These are phyloP conservation scores for Dysidea cf. avara DNA, from an alignment of 37 sponge, comb jelly and placozoan species.

Conservation along the genomic window DNA sequence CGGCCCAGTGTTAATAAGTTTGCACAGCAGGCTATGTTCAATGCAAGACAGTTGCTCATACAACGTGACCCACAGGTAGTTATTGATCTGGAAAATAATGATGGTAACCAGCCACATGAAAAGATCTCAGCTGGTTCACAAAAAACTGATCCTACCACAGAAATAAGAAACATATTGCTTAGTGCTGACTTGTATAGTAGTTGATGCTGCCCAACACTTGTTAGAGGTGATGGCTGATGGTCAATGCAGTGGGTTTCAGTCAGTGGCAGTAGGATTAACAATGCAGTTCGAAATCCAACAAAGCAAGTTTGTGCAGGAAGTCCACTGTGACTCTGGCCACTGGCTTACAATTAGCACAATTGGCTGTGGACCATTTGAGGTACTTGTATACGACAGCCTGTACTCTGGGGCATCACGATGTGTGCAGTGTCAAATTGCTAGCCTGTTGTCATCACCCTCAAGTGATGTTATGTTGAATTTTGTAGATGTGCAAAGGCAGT, in stretches of 20 bases:
- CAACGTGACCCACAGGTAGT: too few relatives aligned
- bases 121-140: too few relatives aligned
- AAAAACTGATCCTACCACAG: too few relatives aligned
- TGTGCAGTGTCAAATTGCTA: constrained; percentile 9
- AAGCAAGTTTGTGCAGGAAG: constrained; percentile 9
- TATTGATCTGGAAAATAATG: too few relatives aligned
- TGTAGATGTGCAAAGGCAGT: constrained; percentile 37
- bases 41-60: too few relatives aligned
- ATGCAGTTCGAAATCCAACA: constrained; percentile 25
- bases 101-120: too few relatives aligned
- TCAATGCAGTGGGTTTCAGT: constrained; percentile 31
- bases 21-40: too few relatives aligned
- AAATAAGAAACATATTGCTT: background rate
- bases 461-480: constrained; percentile 15
- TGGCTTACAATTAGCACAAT: constrained; percentile 19
- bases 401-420: constrained; percentile 4
- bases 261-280: constrained; percentile 19
- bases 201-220: constrained; percentile 28
- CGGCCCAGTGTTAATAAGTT: too few relatives aligned
- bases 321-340: constrained; percentile 17
- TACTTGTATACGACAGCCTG: constrained; percentile 18
- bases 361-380: constrained; percentile 1
- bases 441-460: constrained; percentile 6
- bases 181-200: constrained; percentile 15
- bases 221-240: constrained; percentile 9